These are phyloP conservation scores for Eretmocerus hayati DNA, from an alignment of 2,888 invertebrate genomes.

Conservation along the genomic window DNA sequence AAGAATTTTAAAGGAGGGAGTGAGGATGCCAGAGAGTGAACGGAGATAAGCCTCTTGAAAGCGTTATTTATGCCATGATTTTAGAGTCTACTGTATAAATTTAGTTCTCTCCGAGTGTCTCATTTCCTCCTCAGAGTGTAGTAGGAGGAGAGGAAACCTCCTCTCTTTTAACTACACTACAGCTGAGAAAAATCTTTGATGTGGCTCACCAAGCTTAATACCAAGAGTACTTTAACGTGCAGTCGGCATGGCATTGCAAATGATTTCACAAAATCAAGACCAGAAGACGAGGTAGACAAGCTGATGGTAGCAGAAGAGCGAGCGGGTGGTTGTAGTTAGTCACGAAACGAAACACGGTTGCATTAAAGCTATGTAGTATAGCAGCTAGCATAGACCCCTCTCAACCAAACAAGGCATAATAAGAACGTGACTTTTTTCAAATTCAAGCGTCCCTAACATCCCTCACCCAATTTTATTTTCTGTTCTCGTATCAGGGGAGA, in stretches of 20 bases:
- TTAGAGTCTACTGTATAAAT: conserved; percentile 1
- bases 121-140: neutral
- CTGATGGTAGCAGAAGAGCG: neutral
- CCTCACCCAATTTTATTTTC: too few species aligned
- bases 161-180: too few species aligned
- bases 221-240: too few species aligned
- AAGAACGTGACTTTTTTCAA: neutral
- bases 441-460: neutral
- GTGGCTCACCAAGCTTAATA: neutral
- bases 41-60: conserved; percentile 5
- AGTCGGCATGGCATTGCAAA: too few species aligned
- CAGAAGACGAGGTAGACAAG: too few species aligned
- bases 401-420: too few species aligned
- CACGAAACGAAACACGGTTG: neutral
- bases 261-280: too few species aligned
- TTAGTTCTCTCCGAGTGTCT: neutral
- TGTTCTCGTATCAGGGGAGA: too few species aligned
- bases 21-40: neutral
- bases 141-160: too few species aligned
- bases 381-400: too few species aligned
- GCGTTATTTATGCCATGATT: conserved; percentile 8
- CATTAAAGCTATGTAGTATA: too few species aligned
- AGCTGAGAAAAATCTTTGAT: neutral
- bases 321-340: neutral
- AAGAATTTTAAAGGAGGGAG: neutral